Evolutionary conservation across 35 echinoderm and acorn worm genomes (phyloP).

Genomic region (Stichopus chloronotus): DNA sequence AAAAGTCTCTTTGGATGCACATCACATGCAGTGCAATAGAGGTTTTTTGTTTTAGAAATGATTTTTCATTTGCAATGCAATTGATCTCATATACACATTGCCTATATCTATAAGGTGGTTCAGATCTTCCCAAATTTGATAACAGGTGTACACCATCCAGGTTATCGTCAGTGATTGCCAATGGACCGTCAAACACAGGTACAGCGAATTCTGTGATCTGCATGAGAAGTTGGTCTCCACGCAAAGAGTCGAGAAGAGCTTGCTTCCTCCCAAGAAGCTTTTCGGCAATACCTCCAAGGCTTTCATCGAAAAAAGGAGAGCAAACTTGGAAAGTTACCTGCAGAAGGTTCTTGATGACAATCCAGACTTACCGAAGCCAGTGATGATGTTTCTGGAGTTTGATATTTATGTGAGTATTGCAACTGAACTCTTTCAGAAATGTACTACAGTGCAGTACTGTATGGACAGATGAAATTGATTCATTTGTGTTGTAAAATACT

Average conservation of each 20-base stretch:
- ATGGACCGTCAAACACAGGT: constrained; percentile 91
- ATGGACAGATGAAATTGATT: neutral
- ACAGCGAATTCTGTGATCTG: constrained; percentile 94
- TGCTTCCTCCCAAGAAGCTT: constrained; percentile 89
- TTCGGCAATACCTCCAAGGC: constrained; percentile 87
- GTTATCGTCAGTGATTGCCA: constrained; percentile 73
- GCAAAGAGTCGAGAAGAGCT: constrained; percentile 56
- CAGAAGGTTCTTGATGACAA: constrained; percentile 76
- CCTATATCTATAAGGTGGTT: no score
- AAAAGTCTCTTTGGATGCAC: no score
- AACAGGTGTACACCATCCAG: constrained; percentile 93
- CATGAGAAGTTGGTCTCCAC: constrained; percentile 78
- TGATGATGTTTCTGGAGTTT: constrained; percentile 89
- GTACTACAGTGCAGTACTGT: neutral
- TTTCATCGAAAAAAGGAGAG: constrained; percentile 89
- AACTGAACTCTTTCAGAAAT: neutral
- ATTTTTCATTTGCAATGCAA: no score
- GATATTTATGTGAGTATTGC: constrained; percentile 94
- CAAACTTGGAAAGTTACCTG: constrained; percentile 79
- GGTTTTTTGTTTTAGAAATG: no score
- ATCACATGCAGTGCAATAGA: no score
- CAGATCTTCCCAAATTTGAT: neutral
- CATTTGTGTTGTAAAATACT: neutral
- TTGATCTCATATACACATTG: no score
- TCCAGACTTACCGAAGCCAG: constrained; percentile 58